A percentile compares a stretch with the other conserved stretches of the same genome.
Conservation (phyloP, 2,113 vertebrate species). For the Menura novaehollandiae region DNA sequence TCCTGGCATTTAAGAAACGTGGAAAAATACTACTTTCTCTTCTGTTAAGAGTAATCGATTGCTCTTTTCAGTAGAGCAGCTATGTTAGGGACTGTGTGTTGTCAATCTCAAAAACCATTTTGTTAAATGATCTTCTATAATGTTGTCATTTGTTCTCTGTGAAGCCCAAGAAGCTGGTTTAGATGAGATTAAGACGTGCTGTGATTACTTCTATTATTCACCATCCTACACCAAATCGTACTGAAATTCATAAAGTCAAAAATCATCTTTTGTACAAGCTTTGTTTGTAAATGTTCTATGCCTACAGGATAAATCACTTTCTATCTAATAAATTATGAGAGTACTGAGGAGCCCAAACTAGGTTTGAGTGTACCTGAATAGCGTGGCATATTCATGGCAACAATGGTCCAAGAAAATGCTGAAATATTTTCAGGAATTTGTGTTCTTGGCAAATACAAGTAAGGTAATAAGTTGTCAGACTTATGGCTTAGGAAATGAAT, state of each 20-base stretch:
- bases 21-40: background rate
- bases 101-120: background rate
- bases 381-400: background rate
- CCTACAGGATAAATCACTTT: background rate
- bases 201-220: background rate
- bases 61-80: background rate
- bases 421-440: background rate
- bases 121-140: background rate
- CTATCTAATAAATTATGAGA: background rate
- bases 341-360: background rate
- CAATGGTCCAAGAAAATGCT: background rate
- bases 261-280: background rate
- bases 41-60: background rate
- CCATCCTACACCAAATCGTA: background rate
- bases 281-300: background rate
- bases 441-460: background rate
- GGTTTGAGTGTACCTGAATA: background rate
- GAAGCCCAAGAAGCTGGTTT: background rate
- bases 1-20: background rate
- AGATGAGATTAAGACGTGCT: background rate
- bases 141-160: background rate
- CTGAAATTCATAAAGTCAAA: background rate
- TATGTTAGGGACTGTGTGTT: background rate
- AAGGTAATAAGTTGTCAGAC: background rate
- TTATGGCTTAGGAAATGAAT: background rate